Conservation (phyloP, 1,140 invertebrate species). For the Brachionus sp. region DNA sequence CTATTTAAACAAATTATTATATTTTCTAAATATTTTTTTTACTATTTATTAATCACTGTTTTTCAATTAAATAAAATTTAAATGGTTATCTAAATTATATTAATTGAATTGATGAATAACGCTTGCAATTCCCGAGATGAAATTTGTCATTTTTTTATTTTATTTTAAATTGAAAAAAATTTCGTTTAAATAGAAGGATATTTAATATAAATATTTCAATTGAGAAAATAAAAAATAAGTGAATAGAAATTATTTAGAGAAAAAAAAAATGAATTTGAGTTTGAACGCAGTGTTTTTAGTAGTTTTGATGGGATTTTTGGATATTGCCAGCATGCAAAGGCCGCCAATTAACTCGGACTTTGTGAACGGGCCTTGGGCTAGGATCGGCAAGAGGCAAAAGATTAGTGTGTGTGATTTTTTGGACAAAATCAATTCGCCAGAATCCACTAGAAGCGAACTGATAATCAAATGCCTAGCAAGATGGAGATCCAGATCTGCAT, state of each 20-base stretch:
- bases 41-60: not conserved
- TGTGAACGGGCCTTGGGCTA: conserved; percentile 25
- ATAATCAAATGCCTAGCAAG: not conserved
- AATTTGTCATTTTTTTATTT: too few relatives aligned
- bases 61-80: not conserved
- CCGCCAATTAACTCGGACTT: conserved; percentile 4
- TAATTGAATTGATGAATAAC: too few relatives aligned
- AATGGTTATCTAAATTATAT: too few relatives aligned
- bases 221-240: not conserved
- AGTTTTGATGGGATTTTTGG: not conserved
- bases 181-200: not conserved
- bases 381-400: not conserved
- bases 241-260: not conserved
- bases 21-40: not conserved
- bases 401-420: not conserved
- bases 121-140: too few relatives aligned
- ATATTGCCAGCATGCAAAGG: not conserved
- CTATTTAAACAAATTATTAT: not conserved
- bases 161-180: too few relatives aligned
- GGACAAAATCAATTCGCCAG: not conserved
- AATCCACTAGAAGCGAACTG: not conserved
- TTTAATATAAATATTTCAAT: not conserved
- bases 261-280: not conserved
- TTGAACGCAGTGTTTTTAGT: not conserved
- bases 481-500: not conserved